These are phyloP conservation scores for Acanthurus leucopareius DNA, from an alignment of 2,797 vertebrate species.

Conservation along the genomic window DNA sequence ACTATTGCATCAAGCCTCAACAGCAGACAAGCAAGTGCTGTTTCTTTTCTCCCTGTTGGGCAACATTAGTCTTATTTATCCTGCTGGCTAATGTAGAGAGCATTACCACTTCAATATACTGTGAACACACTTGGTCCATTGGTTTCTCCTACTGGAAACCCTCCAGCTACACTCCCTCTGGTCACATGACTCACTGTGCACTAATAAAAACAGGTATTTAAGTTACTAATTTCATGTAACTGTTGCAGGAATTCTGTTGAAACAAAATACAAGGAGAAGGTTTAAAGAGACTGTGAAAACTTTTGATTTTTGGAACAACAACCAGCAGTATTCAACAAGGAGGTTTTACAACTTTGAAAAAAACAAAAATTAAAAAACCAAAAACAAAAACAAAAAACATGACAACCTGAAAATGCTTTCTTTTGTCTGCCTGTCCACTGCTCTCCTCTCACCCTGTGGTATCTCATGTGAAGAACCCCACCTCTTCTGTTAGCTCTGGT, in stretches of 20 bases:
- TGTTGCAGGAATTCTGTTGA: not conserved
- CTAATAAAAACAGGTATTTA: not conserved
- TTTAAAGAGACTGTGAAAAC: constrained; percentile 1
- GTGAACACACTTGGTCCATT: constrained; percentile 20
- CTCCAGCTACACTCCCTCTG: constrained; percentile 10
- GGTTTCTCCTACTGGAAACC: constrained; percentile 5
- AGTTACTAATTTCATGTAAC: not conserved
- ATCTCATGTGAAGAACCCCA: constrained; percentile 55
- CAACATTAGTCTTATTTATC: constrained; percentile 51
- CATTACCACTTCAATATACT: constrained; percentile 22
- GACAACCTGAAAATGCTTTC: constrained; percentile 32
- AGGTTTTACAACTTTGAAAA: not conserved
- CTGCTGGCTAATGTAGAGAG: constrained; percentile 18
- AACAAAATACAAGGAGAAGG: not conserved
- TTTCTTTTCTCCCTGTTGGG: constrained; percentile 31
- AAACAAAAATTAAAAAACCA: too few relatives aligned
- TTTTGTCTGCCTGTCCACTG: constrained; percentile 15
- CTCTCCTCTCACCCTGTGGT: constrained; percentile 26
- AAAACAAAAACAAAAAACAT: too few relatives aligned
- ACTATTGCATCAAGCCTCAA: not conserved
- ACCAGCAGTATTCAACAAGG: constrained; percentile 6
- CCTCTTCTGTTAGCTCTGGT: constrained; percentile 52
- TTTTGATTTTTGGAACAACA: not conserved
- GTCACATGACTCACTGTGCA: constrained; percentile 24
- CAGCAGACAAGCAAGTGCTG: constrained; percentile 21